phyloP scores from a whole-genome alignment of 2,113 vertebrate species.

The Hystrix brachyura region DNA sequence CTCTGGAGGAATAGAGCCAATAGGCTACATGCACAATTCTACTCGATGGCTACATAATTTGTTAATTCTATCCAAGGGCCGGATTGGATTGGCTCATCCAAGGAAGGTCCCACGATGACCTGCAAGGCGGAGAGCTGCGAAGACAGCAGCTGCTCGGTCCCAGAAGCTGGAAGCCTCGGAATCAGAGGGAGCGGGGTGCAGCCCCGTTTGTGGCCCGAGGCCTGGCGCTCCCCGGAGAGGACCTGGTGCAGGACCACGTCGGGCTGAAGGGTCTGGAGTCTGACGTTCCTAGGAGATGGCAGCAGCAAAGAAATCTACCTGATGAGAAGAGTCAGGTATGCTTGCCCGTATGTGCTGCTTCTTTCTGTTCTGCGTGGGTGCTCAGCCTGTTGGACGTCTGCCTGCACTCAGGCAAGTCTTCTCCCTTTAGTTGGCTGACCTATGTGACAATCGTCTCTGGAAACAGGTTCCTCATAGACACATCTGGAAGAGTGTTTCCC shows the following conservation, averaged over 20 bases:
- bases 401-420: too few relatives aligned
- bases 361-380: neutral
- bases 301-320: neutral
- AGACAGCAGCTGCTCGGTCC: fast-evolving
- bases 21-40: neutral
- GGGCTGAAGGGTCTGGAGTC: neutral
- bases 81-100: neutral
- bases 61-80: neutral
- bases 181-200: neutral
- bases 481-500: neutral
- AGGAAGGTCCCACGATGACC: fast-evolving
- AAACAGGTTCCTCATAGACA: neutral
- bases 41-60: neutral
- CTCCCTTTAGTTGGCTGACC: neutral
- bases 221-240: neutral
- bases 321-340: fast-evolving
- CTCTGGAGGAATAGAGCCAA: neutral
- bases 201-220: neutral
- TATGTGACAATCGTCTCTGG: neutral
- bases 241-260: too few relatives aligned
- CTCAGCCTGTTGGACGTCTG: neutral
- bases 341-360: too few relatives aligned
- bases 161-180: neutral
- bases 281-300: neutral
- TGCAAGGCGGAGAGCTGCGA: neutral